phyloP scores from a whole-genome alignment of 2,888 invertebrate species.

The Phoronis australis region DNA sequence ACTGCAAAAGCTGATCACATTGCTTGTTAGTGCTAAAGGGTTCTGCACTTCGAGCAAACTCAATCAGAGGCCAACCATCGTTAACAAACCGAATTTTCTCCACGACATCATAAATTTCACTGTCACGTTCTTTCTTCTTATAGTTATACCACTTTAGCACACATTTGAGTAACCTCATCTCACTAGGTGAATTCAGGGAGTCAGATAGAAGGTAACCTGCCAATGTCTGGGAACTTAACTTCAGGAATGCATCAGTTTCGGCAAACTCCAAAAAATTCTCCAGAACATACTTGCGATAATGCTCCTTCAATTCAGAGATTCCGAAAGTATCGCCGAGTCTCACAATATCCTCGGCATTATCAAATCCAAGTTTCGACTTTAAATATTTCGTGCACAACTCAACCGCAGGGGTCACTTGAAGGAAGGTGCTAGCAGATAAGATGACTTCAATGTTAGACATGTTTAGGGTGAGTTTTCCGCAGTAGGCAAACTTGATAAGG shows the following conservation, averaged over 20 bases:
- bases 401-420: conserved; percentile 44
- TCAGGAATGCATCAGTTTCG: conserved; percentile 36
- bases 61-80: neutral
- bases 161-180: conserved; percentile 36
- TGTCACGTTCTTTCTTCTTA: neutral
- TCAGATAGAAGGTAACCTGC: conserved; percentile 34
- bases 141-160: conserved; percentile 34
- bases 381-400: conserved; percentile 49
- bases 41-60: neutral
- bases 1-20: neutral
- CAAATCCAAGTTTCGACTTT: conserved; percentile 43
- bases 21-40: neutral
- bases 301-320: conserved; percentile 32
- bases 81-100: neutral
- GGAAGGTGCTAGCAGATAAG: conserved; percentile 46
- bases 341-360: conserved; percentile 46
- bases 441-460: conserved; percentile 46
- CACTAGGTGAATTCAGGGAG: conserved; percentile 31
- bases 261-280: conserved; percentile 43
- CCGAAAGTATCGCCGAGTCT: conserved; percentile 47
- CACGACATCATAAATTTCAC: neutral
- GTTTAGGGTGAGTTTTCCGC: conserved; percentile 40
- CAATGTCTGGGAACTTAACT: conserved; percentile 31
- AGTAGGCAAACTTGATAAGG: conserved; percentile 48
- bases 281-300: conserved; percentile 44